Conservation (phyloP, 37 sponge, comb jelly and placozoan genomes). For the Eunapius fragilis region DNA sequence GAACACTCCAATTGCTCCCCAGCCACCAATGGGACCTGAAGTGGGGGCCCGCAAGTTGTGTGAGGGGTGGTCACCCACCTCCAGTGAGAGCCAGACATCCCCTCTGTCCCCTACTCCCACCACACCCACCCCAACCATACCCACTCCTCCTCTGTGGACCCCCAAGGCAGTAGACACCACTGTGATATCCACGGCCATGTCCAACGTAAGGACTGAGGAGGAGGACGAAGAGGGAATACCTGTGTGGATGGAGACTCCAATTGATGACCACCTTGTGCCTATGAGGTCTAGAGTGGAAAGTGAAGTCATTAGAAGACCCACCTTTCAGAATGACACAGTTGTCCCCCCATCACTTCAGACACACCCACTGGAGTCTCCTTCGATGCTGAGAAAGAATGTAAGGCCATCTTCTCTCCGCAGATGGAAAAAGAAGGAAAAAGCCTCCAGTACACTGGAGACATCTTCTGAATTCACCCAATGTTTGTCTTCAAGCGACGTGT, state of each 20-base stretch:
- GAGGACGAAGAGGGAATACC: background rate
- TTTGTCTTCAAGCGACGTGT: constrained; percentile 34
- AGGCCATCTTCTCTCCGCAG: background rate
- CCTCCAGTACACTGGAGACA: constrained; percentile 5
- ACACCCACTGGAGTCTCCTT: background rate
- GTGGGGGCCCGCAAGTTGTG: background rate
- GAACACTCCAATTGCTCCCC: background rate
- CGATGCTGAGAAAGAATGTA: background rate
- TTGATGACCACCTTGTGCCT: background rate
- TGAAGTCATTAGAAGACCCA: background rate
- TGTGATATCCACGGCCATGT: background rate
- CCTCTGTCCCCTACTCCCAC: background rate
- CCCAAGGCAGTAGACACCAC: background rate
- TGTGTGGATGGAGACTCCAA: background rate
- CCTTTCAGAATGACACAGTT: background rate
- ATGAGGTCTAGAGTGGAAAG: background rate
- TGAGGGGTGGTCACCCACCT: background rate
- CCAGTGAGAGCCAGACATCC: background rate
- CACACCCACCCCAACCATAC: background rate
- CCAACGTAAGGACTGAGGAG: background rate
- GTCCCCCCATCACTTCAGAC: background rate
- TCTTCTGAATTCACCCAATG: constrained; percentile 39
- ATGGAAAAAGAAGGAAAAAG: constrained; percentile 6
- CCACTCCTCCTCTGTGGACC: background rate
- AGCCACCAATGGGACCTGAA: background rate